Base-by-base conservation (phyloP, 1,140 invertebrate genomes). In the Babylonia areolata region DNA sequence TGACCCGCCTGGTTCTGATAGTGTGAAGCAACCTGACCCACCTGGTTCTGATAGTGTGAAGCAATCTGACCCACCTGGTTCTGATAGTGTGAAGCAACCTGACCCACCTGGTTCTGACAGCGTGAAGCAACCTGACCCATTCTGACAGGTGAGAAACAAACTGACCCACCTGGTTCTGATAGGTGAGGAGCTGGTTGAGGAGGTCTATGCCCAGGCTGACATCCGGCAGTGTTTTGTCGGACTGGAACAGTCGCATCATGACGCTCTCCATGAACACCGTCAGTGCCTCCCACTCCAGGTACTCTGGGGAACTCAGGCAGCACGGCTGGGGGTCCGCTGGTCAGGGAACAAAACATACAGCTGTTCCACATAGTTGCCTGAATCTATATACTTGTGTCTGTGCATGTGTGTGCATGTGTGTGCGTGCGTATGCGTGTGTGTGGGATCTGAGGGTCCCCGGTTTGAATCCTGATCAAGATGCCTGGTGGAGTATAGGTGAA, bases 211-310 rank as follows among this genome's bases (percentile, higher is more conserved):
- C 97, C 81, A 95, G 95, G 89, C 96, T 93, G 73, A 97, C 95
- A 91, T 96, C 95, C 1, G 97, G 96, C 82, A 97, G 95, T 1
- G 87, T 79, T 79, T 84, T 86, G 9, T 89, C 84, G 1, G 87
- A 87, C 86, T 96, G 91, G 28, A 97, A 94, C 88, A 98, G 95
- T 75, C 96, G 96, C 46, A 97, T 96, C 58, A 98, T 95, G 1
- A 98, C 97, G 89, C 97, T 96, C 91, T 98, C 97, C 58, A 98
- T 86, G 87, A 90, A 94, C 23, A 93, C 87, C 0, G 96, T 95
- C 35, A 98, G 92, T 0, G 97, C 97, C 90, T 98, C 97, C 97
- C 97, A 98, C 93, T 98, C 97, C 9, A 95, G 85, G 86, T 92
- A 94, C 11, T 92, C 90, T 37, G 94, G 92, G 17, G 94, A 94